These are phyloP conservation scores for Odocoileus virginianus DNA, from an alignment of 2,113 vertebrate genomes.

Conservation along the genomic window DNA sequence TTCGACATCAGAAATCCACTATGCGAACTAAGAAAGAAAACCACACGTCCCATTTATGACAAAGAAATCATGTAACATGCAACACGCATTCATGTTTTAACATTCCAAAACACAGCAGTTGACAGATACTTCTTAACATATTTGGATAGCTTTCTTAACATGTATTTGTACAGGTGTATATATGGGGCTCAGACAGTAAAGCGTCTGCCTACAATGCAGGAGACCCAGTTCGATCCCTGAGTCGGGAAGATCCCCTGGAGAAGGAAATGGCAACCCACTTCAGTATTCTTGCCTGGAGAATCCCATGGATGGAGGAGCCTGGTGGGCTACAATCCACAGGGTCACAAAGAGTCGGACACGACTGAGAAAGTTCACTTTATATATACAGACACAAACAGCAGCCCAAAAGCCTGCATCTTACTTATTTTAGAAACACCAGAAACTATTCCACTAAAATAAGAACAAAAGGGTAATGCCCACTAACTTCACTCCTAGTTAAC, in stretches of 20 bases:
- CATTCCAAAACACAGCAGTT: not conserved
- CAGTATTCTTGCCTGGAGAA: too few relatives aligned
- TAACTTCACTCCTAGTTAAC: not conserved
- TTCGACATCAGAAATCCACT: not conserved
- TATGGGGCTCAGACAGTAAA: too few relatives aligned
- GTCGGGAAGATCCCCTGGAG: too few relatives aligned
- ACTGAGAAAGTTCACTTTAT: not conserved
- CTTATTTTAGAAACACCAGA: not conserved
- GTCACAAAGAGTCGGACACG: too few relatives aligned
- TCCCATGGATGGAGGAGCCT: too few relatives aligned
- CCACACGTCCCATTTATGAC: not conserved
- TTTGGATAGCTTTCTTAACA: not conserved
- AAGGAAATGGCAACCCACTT: too few relatives aligned
- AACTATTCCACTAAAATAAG: not conserved
- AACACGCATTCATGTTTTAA: not conserved
- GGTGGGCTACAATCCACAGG: too few relatives aligned
- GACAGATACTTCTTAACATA: not conserved
- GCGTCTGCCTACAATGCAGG: too few relatives aligned
- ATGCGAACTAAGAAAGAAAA: not conserved
- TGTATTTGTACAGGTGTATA: not conserved
- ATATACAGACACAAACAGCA: not conserved
- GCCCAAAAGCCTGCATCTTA: not conserved
- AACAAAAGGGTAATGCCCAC: not conserved
- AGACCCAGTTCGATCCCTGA: too few relatives aligned
- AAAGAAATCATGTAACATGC: not conserved